phyloP scores from a whole-genome alignment of 2,113 vertebrate genomes.

The Polypterus senegalus region DNA sequence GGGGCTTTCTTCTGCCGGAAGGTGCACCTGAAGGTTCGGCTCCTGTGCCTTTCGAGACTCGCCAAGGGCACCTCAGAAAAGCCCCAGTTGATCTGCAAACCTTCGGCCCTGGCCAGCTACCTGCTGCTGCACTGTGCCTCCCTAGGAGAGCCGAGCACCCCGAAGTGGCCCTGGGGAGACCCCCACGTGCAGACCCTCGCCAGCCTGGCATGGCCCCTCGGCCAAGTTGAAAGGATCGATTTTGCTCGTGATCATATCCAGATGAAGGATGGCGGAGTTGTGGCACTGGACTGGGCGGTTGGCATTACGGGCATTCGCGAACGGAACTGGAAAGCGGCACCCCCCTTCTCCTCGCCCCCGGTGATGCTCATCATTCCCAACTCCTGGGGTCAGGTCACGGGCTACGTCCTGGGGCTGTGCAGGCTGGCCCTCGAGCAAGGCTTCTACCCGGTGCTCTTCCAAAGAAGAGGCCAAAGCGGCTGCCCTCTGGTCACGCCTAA shows the following conservation, averaged over 20 bases:
- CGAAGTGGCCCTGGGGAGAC: constrained; percentile 31
- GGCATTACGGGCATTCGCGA: constrained; percentile 23
- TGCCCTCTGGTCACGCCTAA: constrained; percentile 50
- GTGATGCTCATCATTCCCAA: constrained; percentile 70
- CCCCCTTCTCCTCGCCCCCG: constrained; percentile 20
- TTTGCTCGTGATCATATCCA: constrained; percentile 57
- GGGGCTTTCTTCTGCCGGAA: too few species aligned
- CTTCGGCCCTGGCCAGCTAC: constrained; percentile 53
- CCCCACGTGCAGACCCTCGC: constrained; percentile 57
- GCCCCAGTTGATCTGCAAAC: constrained; percentile 48
- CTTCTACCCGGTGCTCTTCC: constrained; percentile 61
- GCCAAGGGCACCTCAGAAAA: constrained; percentile 11
- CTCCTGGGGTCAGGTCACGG: constrained; percentile 52
- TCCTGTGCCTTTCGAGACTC: constrained; percentile 10
- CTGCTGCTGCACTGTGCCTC: constrained; percentile 39
- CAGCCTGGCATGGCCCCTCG: constrained; percentile 31
- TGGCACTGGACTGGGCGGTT: constrained; percentile 68
- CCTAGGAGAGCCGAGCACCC: constrained; percentile 25
- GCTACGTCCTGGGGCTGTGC: constrained; percentile 52
- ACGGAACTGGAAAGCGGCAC: constrained; percentile 12
- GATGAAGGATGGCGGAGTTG: constrained; percentile 51
- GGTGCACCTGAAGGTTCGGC: constrained; percentile 10
- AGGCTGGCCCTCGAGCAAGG: constrained; percentile 48
- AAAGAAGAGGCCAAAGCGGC: constrained; percentile 51
- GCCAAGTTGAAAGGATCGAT: constrained; percentile 18